Evolutionary conservation across 2,888 invertebrate species (phyloP).

Genomic region (Tryphoninae sp.): DNA sequence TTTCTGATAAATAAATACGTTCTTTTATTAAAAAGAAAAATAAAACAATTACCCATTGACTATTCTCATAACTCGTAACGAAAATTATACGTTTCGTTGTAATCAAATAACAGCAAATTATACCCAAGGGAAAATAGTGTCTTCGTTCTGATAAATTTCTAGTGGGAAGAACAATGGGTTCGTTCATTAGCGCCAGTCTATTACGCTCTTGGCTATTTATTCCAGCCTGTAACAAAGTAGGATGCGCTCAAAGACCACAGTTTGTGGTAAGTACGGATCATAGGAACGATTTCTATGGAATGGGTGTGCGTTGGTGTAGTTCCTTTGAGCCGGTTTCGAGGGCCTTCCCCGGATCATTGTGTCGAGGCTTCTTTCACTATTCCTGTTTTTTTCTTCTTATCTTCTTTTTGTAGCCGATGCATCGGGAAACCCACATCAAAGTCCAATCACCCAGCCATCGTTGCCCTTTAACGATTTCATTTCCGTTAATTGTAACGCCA

Average conservation of each 20-base stretch:
- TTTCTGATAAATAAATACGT: not conserved
- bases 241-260: not conserved
- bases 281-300: not conserved
- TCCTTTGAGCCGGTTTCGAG: not conserved
- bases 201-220: not conserved
- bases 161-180: too few species aligned
- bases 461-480: conserved; percentile 43
- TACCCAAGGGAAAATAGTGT: too few species aligned
- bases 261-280: not conserved
- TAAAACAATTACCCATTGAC: too few species aligned
- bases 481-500: conserved; percentile 38
- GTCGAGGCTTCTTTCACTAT: not conserved
- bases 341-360: not conserved
- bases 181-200: too few species aligned
- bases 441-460: conserved; percentile 6
- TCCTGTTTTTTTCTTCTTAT: too few species aligned
- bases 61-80: too few species aligned
- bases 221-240: not conserved
- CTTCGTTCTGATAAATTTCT: too few species aligned
- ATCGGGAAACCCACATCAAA: conserved; percentile 8
- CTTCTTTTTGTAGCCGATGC: not conserved
- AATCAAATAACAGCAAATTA: too few species aligned
- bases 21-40: too few species aligned
- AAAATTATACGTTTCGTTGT: too few species aligned
- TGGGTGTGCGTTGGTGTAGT: not conserved